Conservation (phyloP, 2,888 invertebrate genomes). For the Deroplatys truncata region DNA sequence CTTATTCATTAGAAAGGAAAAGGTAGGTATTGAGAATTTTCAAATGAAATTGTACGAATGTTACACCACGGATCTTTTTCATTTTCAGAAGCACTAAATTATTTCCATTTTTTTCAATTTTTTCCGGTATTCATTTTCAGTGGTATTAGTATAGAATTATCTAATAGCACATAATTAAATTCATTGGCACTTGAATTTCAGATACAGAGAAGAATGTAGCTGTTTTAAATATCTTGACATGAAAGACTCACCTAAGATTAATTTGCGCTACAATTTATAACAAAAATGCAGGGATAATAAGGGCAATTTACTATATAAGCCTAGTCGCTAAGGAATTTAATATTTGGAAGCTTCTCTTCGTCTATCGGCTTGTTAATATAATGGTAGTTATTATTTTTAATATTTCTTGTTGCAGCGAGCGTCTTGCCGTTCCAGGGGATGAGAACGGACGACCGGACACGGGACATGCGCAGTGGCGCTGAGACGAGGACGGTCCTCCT, state of each 20-base stretch:
- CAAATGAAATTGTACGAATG: no score
- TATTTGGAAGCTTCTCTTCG: not conserved
- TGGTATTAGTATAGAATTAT: no score
- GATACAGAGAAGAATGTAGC: no score
- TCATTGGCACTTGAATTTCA: no score
- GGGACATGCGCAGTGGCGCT: not conserved
- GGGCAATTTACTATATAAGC: not conserved
- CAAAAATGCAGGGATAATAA: not conserved
- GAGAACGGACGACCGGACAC: not conserved
- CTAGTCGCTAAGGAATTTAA: not conserved
- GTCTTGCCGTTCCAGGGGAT: not conserved
- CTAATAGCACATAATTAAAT: no score
- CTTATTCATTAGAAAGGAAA: no score
- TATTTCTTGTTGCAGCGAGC: not conserved
- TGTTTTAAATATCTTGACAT: no score
- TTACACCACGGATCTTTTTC: no score
- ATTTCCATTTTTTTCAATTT: no score
- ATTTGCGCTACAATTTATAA: not conserved
- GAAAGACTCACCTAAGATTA: not conserved
- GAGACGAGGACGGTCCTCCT: not conserved
- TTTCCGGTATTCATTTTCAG: no score
- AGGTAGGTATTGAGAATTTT: no score
- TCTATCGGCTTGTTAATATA: not conserved
- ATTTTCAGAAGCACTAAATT: no score
- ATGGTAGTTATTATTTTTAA: not conserved